Percentiles rank a stretch among this genome's conserved stretches.
Conservation (phyloP, 2,888 invertebrate species). For the Flexamia atlantica region DNA sequence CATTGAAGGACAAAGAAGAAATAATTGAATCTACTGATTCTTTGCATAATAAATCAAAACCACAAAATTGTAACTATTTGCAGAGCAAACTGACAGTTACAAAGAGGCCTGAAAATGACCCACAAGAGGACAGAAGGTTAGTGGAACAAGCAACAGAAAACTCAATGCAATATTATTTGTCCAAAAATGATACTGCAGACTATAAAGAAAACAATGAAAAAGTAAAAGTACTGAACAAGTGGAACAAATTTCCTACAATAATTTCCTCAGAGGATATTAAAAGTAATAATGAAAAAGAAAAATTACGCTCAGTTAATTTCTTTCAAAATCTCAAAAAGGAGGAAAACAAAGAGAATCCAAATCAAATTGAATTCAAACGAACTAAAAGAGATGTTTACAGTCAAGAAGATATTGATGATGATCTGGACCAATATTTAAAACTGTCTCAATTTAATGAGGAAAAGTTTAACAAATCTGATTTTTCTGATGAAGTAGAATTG, state of each 20-base stretch:
- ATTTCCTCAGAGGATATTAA: not conserved
- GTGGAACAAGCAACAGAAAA: slow-evolving; percentile 31
- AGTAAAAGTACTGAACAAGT: not conserved
- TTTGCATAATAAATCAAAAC: not conserved
- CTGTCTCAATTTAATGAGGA: not conserved
- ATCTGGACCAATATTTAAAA: not conserved
- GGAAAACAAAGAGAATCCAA: not conserved
- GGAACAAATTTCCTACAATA: not conserved
- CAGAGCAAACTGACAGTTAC: slow-evolving; percentile 19
- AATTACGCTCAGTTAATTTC: not conserved
- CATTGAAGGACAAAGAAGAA: slow-evolving; percentile 21
- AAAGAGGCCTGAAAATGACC: not conserved
- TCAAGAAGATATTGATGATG: not conserved
- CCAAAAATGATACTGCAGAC: not conserved
- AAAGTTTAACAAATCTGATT: not conserved
- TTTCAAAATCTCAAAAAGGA: not conserved
- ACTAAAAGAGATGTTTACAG: not conserved
- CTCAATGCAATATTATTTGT: not conserved
- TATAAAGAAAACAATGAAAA: not conserved
- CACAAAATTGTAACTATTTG: not conserved
- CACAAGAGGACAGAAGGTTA: slow-evolving; percentile 13
- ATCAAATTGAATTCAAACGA: not conserved
- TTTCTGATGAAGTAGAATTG: slow-evolving; percentile 22
- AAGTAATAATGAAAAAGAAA: not conserved
- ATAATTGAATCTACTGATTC: not conserved